Evolutionary conservation across 2,113 vertebrate genomes (phyloP).

Genomic region (Sinocyclocheilus anophthalmus): DNA sequence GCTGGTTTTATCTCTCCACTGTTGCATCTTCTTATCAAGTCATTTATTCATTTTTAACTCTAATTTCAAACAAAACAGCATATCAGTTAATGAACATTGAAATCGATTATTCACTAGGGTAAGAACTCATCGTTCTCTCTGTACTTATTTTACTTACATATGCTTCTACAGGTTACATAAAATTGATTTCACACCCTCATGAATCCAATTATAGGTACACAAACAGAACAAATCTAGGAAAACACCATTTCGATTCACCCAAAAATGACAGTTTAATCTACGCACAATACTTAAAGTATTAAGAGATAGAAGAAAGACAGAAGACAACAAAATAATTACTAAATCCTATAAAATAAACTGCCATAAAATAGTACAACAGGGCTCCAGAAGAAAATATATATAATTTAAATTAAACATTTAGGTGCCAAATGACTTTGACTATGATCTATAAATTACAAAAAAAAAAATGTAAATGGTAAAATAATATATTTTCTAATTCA

Average conservation of each 20-base stretch:
- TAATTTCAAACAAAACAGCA: slow-evolving; percentile 71
- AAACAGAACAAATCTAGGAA: slow-evolving; percentile 50
- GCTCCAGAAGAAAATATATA: background rate
- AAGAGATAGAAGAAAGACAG: background rate
- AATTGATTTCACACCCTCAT: slow-evolving; percentile 60
- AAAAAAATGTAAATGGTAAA: background rate
- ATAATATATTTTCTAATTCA: background rate
- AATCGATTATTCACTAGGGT: slow-evolving; percentile 63
- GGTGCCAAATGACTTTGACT: background rate
- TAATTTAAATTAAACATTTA: background rate
- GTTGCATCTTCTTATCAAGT: slow-evolving; percentile 70
- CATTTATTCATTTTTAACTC: slow-evolving; percentile 74
- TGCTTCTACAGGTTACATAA: slow-evolving; percentile 59
- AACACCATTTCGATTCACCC: slow-evolving; percentile 45
- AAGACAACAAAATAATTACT: background rate
- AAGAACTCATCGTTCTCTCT: slow-evolving; percentile 57
- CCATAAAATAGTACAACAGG: background rate
- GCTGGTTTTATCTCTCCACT: slow-evolving; percentile 69
- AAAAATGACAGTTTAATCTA: slow-evolving; percentile 57
- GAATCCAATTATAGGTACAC: slow-evolving; percentile 64
- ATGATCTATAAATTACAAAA: background rate
- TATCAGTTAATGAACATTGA: slow-evolving; percentile 69
- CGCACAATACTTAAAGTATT: background rate
- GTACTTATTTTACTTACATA: slow-evolving; percentile 36
- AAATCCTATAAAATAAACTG: background rate